phyloP scores from a whole-genome alignment of 2,888 invertebrate genomes.

The Drosophila maculinotata region DNA sequence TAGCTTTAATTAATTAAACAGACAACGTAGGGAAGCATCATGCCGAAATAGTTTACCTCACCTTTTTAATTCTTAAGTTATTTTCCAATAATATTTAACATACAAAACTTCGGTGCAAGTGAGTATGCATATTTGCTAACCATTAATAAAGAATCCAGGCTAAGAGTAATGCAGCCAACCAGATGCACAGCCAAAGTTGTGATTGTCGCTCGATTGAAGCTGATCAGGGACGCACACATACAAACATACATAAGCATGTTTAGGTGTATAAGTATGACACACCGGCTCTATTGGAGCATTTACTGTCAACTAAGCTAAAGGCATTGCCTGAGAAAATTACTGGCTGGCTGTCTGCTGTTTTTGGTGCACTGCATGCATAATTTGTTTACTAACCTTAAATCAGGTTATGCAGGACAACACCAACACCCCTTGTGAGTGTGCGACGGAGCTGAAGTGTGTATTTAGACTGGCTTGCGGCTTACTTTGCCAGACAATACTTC shows the following conservation, averaged over 20 bases:
- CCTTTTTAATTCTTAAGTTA: slow-evolving; percentile 58
- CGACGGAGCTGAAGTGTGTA: not conserved
- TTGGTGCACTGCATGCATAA: slow-evolving; percentile 66
- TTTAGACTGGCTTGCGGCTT: slow-evolving; percentile 9
- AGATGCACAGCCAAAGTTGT: slow-evolving; percentile 13
- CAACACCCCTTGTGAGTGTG: slow-evolving; percentile 3
- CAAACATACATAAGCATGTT: not conserved
- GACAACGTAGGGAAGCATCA: slow-evolving; percentile 48
- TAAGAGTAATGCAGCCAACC: slow-evolving; percentile 29
- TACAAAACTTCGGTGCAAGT: slow-evolving; percentile 19
- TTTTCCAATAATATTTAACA: slow-evolving; percentile 55
- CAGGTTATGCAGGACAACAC: slow-evolving; percentile 59
- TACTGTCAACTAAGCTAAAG: slow-evolving; percentile 16
- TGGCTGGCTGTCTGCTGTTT: slow-evolving; percentile 33
- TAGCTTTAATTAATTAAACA: slow-evolving; percentile 75
- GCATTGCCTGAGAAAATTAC: slow-evolving; percentile 14
- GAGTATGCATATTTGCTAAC: slow-evolving; percentile 31
- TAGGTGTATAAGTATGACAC: slow-evolving; percentile 6
- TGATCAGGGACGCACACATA: slow-evolving; percentile 5
- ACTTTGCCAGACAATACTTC: slow-evolving; percentile 16
- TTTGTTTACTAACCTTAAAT: slow-evolving; percentile 79
- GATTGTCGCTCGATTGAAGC: slow-evolving; percentile 3
- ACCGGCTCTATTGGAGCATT: slow-evolving; percentile 6
- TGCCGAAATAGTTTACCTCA: not conserved
- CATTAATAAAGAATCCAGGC: slow-evolving; percentile 59